phyloP scores from a whole-genome alignment of 2,797 vertebrate species.

The Brachyrhaphis roseni region DNA sequence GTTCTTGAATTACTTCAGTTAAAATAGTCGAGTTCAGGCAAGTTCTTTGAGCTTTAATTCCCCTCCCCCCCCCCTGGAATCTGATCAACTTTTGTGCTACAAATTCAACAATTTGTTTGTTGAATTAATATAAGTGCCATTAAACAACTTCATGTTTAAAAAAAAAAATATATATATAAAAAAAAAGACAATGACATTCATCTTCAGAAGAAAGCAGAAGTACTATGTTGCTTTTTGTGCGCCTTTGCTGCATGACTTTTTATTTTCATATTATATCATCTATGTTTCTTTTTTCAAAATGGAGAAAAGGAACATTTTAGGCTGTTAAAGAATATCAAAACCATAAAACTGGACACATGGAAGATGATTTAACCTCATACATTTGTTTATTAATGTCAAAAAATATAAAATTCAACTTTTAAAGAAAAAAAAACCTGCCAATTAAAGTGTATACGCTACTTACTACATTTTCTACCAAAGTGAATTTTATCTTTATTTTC shows the following conservation, averaged over 20 bases:
- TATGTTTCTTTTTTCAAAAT: not conserved
- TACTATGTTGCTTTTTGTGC: not conserved
- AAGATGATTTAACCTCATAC: not conserved
- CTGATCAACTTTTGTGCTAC: not conserved
- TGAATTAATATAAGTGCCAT: accelerated
- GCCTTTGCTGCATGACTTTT: not conserved
- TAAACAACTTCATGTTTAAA: not conserved
- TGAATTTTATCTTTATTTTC: not conserved
- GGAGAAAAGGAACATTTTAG: not conserved
- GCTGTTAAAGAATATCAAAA: not conserved
- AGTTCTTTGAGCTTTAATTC: not conserved
- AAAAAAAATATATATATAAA: not conserved
- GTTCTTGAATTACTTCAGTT: not conserved
- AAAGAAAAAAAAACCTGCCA: not conserved
- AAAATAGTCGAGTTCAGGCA: not conserved
- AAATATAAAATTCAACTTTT: not conserved
- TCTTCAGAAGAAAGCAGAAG: not conserved
- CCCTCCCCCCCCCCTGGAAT: no score
- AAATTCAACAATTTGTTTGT: not conserved
- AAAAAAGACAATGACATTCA: not conserved
- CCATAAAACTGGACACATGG: not conserved
- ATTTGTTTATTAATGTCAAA: not conserved
- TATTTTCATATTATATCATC: not conserved
- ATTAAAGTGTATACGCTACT: not conserved
- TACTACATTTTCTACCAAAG: not conserved